phyloP scores from a whole-genome alignment of 1,140 invertebrate species.

The Arion vulgaris region DNA sequence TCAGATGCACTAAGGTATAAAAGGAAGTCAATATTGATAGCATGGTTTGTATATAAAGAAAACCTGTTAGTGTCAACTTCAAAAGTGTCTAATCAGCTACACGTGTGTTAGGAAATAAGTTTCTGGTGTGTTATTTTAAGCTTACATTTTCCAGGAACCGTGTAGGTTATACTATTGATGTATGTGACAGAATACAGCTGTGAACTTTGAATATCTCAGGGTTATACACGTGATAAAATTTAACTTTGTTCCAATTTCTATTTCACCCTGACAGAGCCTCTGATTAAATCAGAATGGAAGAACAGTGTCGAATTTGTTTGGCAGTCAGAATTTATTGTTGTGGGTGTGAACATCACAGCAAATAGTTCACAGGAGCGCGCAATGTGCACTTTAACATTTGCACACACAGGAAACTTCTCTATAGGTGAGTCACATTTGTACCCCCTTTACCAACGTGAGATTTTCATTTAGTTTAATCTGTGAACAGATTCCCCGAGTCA shows the following conservation, averaged over 20 bases:
- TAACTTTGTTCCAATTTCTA: not conserved
- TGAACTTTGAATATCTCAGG: not conserved
- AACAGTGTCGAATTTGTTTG: constrained; percentile 35
- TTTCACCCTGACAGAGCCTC: constrained; percentile 17
- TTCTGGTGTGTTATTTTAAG: too few relatives aligned
- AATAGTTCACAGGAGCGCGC: constrained; percentile 28
- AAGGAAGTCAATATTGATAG: too few relatives aligned
- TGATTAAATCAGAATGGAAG: constrained; percentile 24
- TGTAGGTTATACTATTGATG: not conserved
- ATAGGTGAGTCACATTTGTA: constrained; percentile 34
- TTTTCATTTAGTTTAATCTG: not conserved
- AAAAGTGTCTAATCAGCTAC: too few relatives aligned
- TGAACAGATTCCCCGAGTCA: not conserved
- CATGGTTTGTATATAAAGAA: too few relatives aligned
- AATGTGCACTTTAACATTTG: constrained; percentile 32
- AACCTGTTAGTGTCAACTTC: too few relatives aligned
- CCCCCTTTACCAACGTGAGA: not conserved
- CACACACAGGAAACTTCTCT: constrained; percentile 20
- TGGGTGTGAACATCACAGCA: constrained; percentile 27
- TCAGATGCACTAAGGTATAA: too few relatives aligned
- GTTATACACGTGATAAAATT: not conserved
- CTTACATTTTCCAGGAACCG: too few relatives aligned
- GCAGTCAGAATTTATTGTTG: constrained; percentile 1
- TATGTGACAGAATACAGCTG: not conserved
- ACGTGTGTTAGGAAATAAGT: too few relatives aligned